Conservation (phyloP, 2,797 vertebrate genomes). For the Trachops cirrhosus region DNA sequence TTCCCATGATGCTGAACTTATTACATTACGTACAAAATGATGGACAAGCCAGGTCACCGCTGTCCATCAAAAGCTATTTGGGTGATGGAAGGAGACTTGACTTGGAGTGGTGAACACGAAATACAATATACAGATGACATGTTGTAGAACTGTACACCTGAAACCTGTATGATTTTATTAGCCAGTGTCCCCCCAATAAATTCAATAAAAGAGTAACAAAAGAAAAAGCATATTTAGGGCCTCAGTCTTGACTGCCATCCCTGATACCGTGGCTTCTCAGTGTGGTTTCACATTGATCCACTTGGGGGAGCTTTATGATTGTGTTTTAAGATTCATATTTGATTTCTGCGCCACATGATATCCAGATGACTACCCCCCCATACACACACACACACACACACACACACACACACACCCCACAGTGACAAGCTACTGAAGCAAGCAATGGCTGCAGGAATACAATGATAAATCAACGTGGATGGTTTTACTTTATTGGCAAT, state of each 20-base stretch:
- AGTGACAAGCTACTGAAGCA: slow-evolving; percentile 49
- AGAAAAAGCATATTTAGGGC: not conserved
- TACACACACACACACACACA: not conserved
- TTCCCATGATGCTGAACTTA: not conserved
- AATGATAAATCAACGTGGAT: slow-evolving; percentile 49
- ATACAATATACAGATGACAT: too few relatives aligned
- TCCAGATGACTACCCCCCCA: not conserved
- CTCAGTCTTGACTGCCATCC: not conserved
- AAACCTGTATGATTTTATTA: not conserved
- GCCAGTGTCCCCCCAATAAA: not conserved
- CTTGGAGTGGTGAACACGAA: not conserved
- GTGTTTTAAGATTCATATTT: slow-evolving; percentile 77
- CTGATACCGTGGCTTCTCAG: not conserved
- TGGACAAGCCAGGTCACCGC: not conserved
- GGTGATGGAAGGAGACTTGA: not conserved
- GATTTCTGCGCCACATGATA: slow-evolving; percentile 41
- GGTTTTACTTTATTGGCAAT: slow-evolving; percentile 58
- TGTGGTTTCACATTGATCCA: slow-evolving; percentile 83
- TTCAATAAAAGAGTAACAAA: not conserved
- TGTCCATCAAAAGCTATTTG: not conserved
- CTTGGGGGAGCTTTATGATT: slow-evolving; percentile 88
- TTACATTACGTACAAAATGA: slow-evolving; percentile 53
- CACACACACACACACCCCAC: not conserved
- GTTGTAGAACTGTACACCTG: not conserved
- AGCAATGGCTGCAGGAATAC: slow-evolving; percentile 58